phyloP scores from a whole-genome alignment of 2,797 vertebrate species.

The Cygnus olor region DNA sequence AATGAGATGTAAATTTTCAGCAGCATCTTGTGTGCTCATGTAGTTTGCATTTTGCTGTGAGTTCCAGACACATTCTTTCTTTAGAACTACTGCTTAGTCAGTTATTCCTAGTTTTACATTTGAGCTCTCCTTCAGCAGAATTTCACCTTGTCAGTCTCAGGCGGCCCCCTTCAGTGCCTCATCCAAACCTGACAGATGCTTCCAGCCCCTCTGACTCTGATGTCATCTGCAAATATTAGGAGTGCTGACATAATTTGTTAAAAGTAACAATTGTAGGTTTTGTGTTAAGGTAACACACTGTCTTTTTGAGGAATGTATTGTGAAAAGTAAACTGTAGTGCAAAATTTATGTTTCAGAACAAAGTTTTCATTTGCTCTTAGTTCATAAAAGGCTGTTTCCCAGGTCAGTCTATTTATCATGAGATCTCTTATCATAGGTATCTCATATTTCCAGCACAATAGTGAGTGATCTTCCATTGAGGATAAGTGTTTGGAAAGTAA shows the following conservation, averaged over 20 bases:
- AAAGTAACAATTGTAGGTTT: neutral
- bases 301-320: neutral
- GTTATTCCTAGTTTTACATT: neutral
- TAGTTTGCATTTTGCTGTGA: neutral
- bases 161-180: fast-evolving
- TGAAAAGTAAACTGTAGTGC: neutral
- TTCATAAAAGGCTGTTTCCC: neutral
- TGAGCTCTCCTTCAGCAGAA: neutral
- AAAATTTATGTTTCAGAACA: neutral
- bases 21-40: neutral
- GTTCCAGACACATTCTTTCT: neutral
- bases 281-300: neutral
- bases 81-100: neutral
- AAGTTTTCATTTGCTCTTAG: neutral
- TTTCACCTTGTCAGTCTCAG: neutral
- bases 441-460: neutral
- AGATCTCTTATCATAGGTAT: neutral
- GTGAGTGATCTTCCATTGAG: neutral
- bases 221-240: constrained; percentile 13
- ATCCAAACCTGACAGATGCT: neutral
- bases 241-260: neutral
- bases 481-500: neutral
- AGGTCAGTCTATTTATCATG: neutral
- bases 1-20: neutral
- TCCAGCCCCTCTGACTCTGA: neutral